Percentiles rank a stretch among this genome's conserved stretches.
These are phyloP conservation scores for Sebastes nivosus DNA, from an alignment of 2,797 vertebrate species.

Conservation along the genomic window DNA sequence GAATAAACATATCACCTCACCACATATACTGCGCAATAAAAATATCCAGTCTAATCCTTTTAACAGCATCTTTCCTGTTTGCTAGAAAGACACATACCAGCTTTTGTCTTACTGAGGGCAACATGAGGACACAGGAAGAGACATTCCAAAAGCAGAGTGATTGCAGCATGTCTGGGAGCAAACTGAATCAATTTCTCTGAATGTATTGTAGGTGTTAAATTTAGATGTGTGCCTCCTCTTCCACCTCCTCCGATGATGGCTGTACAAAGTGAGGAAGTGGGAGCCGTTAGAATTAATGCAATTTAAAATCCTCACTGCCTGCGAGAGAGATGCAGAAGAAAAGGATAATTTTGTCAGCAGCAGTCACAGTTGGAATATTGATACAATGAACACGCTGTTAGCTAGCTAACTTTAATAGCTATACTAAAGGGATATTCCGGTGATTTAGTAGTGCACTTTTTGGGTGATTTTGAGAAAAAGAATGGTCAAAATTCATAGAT, in stretches of 20 bases:
- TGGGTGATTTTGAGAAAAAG: background rate
- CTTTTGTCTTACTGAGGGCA: constrained; percentile 5
- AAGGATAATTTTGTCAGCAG: background rate
- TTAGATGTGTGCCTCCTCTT: background rate
- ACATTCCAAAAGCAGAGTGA: background rate
- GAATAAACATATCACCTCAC: constrained; percentile 7
- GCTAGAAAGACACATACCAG: background rate
- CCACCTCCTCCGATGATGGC: background rate
- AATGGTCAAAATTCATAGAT: background rate
- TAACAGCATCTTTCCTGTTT: background rate
- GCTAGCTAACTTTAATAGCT: background rate
- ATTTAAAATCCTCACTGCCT: background rate
- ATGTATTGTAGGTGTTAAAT: constrained; percentile 7
- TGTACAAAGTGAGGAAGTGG: background rate
- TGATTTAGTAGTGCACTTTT: background rate
- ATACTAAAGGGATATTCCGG: background rate
- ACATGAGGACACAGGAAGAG: constrained; percentile 12
- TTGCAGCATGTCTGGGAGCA: constrained; percentile 1
- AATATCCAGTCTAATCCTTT: constrained; percentile 2
- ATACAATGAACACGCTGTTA: background rate
- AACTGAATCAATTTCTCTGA: constrained; percentile 19
- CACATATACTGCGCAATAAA: background rate
- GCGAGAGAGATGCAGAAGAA: background rate
- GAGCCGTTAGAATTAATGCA: background rate
- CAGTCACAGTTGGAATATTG: background rate